Evolutionary conservation across 2,113 vertebrate genomes (phyloP).

Genomic region (Hemiprocne comata): DNA sequence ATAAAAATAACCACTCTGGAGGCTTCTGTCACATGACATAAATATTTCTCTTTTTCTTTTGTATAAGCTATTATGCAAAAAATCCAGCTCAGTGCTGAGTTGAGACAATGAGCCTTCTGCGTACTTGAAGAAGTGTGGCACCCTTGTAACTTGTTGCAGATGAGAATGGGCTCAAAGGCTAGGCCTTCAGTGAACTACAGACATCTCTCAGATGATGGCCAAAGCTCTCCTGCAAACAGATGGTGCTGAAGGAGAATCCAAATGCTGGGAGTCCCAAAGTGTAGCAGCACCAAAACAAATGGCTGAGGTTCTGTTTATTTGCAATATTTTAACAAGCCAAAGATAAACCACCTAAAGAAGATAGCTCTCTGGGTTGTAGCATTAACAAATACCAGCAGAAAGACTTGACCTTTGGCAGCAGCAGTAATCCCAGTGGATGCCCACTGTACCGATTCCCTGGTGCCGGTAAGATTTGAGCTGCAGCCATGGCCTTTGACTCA

Average conservation of each 20-base stretch:
- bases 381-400: not conserved
- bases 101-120: conserved; percentile 4
- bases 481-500: not conserved
- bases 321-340: not conserved
- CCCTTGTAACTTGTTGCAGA: not conserved
- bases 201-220: not conserved
- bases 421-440: not conserved
- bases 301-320: not conserved
- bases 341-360: not conserved
- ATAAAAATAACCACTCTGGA: conserved; percentile 33
- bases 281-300: not conserved
- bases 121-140: not conserved
- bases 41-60: conserved; percentile 38
- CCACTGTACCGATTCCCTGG: accelerated
- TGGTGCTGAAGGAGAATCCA: not conserved
- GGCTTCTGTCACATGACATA: not conserved
- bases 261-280: not conserved
- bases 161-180: not conserved
- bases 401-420: not conserved
- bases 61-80: conserved; percentile 27
- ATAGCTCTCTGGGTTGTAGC: not conserved
- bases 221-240: not conserved
- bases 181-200: not conserved
- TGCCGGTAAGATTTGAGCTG: not conserved
- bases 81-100: not conserved